These are phyloP conservation scores for Ibidorhyncha struthersii DNA, from an alignment of 2,113 vertebrate genomes.

Conservation along the genomic window DNA sequence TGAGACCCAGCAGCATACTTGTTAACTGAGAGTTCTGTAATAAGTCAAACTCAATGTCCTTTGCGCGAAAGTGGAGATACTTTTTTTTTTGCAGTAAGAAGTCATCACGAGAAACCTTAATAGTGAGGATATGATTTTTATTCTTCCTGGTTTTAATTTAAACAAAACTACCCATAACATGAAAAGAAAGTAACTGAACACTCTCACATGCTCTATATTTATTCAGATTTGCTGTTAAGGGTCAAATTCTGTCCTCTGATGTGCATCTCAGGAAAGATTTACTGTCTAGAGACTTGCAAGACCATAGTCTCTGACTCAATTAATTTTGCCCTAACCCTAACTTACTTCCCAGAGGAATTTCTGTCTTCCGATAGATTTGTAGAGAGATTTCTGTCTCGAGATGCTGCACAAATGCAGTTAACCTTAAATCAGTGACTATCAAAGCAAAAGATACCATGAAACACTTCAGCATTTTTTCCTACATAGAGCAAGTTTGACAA, in stretches of 20 bases:
- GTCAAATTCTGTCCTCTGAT: neutral
- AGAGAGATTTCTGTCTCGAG: neutral
- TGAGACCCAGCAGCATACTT: neutral
- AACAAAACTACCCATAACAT: fast-evolving
- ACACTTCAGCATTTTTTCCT: neutral
- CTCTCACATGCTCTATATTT: neutral
- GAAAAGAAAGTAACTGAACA: neutral
- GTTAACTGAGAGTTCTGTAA: neutral
- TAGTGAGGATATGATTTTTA: neutral
- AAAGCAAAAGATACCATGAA: neutral
- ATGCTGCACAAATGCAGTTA: neutral
- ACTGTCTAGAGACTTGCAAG: neutral
- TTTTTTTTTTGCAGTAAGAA: neutral
- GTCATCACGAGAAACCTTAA: neutral
- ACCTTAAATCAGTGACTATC: neutral
- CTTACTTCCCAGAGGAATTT: neutral
- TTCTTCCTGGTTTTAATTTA: neutral
- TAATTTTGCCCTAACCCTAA: neutral
- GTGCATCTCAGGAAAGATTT: neutral
- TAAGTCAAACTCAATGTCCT: neutral
- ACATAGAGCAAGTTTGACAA: neutral
- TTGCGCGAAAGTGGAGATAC: neutral
- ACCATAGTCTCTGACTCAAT: neutral
- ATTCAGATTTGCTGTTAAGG: neutral
- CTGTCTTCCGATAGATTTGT: neutral